Conservation (phyloP, 2,113 vertebrate genomes). For the Catharus bicknelli region DNA sequence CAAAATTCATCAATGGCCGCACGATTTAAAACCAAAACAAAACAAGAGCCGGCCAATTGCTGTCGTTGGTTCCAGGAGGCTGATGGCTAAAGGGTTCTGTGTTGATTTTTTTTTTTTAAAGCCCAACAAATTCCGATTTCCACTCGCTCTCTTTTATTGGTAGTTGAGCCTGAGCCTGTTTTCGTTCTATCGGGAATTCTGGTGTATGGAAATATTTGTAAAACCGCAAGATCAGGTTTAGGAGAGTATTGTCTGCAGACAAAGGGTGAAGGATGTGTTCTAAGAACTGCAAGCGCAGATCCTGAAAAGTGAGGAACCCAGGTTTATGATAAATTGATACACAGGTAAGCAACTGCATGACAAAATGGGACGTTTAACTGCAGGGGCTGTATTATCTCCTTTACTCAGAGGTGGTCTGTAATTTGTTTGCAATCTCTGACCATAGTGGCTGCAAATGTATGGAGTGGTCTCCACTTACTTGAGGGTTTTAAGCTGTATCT, state of each 20-base stretch:
- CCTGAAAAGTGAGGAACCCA: slow-evolving; percentile 84
- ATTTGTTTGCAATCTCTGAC: slow-evolving; percentile 86
- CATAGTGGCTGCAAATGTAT: slow-evolving; percentile 80
- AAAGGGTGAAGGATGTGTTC: slow-evolving; percentile 97
- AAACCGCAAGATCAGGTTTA: slow-evolving; percentile 98
- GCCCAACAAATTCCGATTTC: slow-evolving; percentile 77
- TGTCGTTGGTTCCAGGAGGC: slow-evolving; percentile 60
- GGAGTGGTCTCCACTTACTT: slow-evolving; percentile 65
- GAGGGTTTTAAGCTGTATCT: slow-evolving; percentile 40
- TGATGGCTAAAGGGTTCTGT: slow-evolving; percentile 80
- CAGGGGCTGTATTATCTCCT: slow-evolving; percentile 81
- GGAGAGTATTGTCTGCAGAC: slow-evolving; percentile 95
- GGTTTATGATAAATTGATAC: slow-evolving; percentile 96
- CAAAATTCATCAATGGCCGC: slow-evolving; percentile 78
- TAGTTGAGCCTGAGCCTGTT: slow-evolving; percentile 91
- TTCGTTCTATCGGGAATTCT: slow-evolving; percentile 99
- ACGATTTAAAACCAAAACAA: slow-evolving; percentile 81
- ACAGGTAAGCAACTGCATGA: slow-evolving; percentile 98
- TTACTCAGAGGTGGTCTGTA: slow-evolving; percentile 79
- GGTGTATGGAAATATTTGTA: slow-evolving; percentile 95
- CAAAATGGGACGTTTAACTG: slow-evolving; percentile 91
- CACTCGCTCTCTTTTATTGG: slow-evolving; percentile 94
- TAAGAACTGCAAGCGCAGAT: slow-evolving; percentile 84
- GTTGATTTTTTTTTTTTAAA: slow-evolving; percentile 30
- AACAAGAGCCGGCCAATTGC: slow-evolving; percentile 56